Base-by-base conservation (phyloP, 1,140 invertebrate genomes). In the Lutraria rhynchaena region DNA sequence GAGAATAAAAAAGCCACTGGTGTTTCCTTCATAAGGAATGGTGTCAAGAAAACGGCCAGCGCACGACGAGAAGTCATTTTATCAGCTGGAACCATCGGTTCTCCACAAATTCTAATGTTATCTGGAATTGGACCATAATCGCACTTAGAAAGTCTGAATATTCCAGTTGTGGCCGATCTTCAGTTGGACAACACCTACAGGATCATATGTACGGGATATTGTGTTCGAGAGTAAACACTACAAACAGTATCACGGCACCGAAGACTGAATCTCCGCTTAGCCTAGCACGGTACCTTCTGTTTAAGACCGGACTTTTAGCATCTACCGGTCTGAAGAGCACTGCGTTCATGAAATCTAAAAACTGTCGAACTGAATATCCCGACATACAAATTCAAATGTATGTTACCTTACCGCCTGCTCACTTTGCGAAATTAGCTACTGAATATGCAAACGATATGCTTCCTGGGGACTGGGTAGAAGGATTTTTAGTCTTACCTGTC, bases 111-210 rank as follows among this genome's bases (percentile, higher is more conserved):
- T 0, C 90, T 95, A 0, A 90, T 94, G 70, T 82, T 94, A 1
- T 95, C 94, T 9, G 94, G 94, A 1, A 92, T 95, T 19, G 95
- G 94, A 33, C 94, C 94, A 0, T 90, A 85, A 82, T 82, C 92
- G 0, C 93, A 94, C 15, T 69, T 88, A 13, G 65, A 86, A 7
- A 51, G 70, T 44, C 70, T 84, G 13, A 74, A 88, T 80, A 87
- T 89, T 53, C 85, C 84, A 22, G 81, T 88, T 0, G 63, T 83
- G 31, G 78, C 82, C 0, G 94, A 97, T 93, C 93, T 96, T 27
- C 95, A 0, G 97, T 98, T 5, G 97, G 97, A 0, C 93, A 96
- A 74, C 98, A 98, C 91, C 93, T 98, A 0, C 96, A 95, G 82
- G 96, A 96, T 86, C 95, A 96, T 41, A 84, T 91, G 24, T 51